Percentiles rank a stretch among this genome's conserved stretches.
phyloP scores from a whole-genome alignment of 2,888 invertebrate species.

The Biston stratarius region DNA sequence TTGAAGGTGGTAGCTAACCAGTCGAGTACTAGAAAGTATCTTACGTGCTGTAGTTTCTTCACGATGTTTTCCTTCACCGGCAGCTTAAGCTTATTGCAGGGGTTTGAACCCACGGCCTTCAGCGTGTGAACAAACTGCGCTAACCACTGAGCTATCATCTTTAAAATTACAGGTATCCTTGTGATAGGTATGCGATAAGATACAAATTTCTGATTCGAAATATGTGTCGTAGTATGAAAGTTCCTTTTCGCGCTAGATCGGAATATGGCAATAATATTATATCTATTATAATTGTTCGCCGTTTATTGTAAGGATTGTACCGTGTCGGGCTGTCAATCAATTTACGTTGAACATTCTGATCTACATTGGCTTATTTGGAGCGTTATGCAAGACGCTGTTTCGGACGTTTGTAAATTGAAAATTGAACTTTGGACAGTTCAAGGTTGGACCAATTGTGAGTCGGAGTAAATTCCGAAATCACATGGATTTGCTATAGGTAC shows the following conservation, averaged over 20 bases:
- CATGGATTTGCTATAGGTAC: background rate
- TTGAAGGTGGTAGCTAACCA: too few relatives aligned
- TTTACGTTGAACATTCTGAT: constrained; percentile 76
- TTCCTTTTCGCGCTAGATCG: constrained; percentile 50
- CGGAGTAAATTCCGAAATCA: background rate
- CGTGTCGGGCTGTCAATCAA: constrained; percentile 80
- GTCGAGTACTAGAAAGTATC: too few relatives aligned
- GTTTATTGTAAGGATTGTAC: constrained; percentile 73
- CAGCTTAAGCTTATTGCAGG: too few relatives aligned
- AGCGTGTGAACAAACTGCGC: too few relatives aligned
- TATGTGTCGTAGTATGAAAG: background rate
- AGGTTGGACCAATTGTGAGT: constrained; percentile 4
- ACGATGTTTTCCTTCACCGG: too few relatives aligned
- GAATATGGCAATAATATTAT: constrained; percentile 77
- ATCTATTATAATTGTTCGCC: constrained; percentile 73
- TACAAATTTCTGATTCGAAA: too few relatives aligned
- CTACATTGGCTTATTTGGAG: constrained; percentile 62
- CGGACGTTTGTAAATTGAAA: constrained; percentile 27
- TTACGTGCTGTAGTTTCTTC: too few relatives aligned
- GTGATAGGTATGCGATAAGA: too few relatives aligned
- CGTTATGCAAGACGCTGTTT: constrained; percentile 55
- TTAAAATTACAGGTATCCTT: too few relatives aligned
- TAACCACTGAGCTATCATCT: too few relatives aligned
- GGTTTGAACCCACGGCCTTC: too few relatives aligned
- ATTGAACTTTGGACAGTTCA: constrained; percentile 20